Conservation (phyloP, 2,888 invertebrate species). For the Limnephilus marmoratus region DNA sequence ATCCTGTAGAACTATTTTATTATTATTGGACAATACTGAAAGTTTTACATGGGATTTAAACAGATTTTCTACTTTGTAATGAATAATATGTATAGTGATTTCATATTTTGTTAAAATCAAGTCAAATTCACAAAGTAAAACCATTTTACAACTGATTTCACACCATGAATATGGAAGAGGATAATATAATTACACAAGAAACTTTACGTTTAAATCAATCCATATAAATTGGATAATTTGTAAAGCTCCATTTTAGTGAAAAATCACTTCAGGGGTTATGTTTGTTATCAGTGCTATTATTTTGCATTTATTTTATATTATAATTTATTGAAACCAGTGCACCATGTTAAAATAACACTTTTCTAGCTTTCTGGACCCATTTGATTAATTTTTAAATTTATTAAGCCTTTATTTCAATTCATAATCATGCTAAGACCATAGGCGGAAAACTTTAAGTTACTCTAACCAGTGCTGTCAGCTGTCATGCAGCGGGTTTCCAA, state of each 20-base stretch:
- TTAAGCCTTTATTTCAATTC: background rate
- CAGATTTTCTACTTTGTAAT: background rate
- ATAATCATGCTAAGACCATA: background rate
- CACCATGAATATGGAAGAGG: background rate
- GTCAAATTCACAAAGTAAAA: background rate
- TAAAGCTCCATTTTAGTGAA: too few relatives aligned
- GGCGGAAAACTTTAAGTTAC: too few relatives aligned
- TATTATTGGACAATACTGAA: background rate
- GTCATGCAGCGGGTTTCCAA: background rate
- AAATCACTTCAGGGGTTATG: too few relatives aligned
- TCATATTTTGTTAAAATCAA: background rate
- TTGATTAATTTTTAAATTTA: background rate
- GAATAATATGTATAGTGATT: background rate
- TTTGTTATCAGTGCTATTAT: background rate
- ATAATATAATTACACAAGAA: background rate
- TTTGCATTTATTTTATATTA: background rate
- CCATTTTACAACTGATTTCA: background rate
- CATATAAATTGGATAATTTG: background rate
- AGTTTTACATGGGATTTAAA: background rate
- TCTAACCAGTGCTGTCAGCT: background rate
- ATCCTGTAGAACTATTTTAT: background rate
- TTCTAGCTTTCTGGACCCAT: background rate
- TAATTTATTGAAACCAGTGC: background rate
- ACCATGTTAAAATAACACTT: background rate
- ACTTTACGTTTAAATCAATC: background rate